Evolutionary conservation across 92 coral and sea anemone species (phyloP), one percentile per base, ranked within the genome.

Genomic region (Isaurus tuberculatus): DNA sequence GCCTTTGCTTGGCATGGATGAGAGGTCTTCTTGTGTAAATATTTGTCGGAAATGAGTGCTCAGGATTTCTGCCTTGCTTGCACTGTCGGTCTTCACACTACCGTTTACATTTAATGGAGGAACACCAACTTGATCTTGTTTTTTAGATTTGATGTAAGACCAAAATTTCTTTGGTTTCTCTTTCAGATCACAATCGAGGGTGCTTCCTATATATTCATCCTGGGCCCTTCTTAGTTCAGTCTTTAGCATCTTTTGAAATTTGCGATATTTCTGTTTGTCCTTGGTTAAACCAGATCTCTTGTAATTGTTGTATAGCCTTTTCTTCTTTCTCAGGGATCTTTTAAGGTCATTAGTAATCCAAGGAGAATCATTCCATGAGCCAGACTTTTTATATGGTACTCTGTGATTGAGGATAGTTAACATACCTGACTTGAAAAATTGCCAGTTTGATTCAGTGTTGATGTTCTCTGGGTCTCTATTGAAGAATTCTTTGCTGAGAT

Each of bases 91-190:
- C 81, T 70, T 77, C 60, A 87, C 71, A 32, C 84, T 49, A 23
- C 55, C 65, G 40, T 87, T 72, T 58, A 42, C 80, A 28, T 79
- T 79, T 31, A 86, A 70, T 44, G 87, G 86, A n/a, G 92, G 89
- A 74, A 85, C 66, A 37, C 92, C 92, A 80, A 89, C 72, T 57
- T 85, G 85, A 51, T 89, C 90, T 70, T 90, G 90, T 86, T 79
- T 87, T 83, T 86, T 83, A 9, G 79, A 65, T 79, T 91, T 91
- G 14, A 91, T 86, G 72, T 89, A 91, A 14, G 91, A 84, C 94
- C 94, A 88, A 36, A 91, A 89, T 82, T 89, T 89, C 75, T 89
- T 91, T 23, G 92, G 95, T 36, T 89, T 89, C 43, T 89, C 89
- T 75, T 71, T 91, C 36, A 83, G 79, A 68, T 65, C 90, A 36